Evolutionary conservation across 1,140 invertebrate genomes (phyloP).

Genomic region (Drosophila kohkoa): DNA sequence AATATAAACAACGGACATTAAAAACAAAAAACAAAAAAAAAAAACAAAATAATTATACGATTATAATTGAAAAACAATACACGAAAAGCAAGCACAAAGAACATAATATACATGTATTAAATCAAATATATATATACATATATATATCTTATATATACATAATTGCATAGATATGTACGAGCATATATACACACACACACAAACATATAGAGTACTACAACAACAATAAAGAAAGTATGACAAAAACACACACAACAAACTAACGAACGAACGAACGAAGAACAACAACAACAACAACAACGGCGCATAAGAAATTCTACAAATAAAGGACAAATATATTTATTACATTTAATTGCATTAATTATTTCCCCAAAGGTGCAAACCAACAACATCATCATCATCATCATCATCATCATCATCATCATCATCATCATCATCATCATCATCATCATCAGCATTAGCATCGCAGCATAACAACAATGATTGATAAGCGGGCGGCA

Average conservation of each 20-base stretch:
- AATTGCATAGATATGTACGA: slow-evolving; percentile 63
- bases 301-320: slow-evolving; percentile 63
- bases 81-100: slow-evolving; percentile 12
- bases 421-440: neutral
- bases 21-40: neutral
- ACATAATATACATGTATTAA: slow-evolving; percentile 50
- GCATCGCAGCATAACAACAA: too few species aligned
- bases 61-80: neutral
- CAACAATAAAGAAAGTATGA: slow-evolving; percentile 43
- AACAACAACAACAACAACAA: slow-evolving; percentile 26
- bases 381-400: too few species aligned
- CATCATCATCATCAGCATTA: neutral
- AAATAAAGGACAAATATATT: slow-evolving; percentile 83
- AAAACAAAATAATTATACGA: neutral
- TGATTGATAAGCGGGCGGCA: neutral
- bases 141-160: slow-evolving; percentile 42
- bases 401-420: neutral
- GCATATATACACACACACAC: slow-evolving; percentile 53
- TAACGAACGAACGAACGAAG: slow-evolving; percentile 29
- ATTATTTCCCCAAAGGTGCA: slow-evolving; percentile 1
- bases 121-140: slow-evolving; percentile 54
- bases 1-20: slow-evolving; percentile 17
- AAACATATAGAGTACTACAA: neutral
- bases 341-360: slow-evolving; percentile 62
- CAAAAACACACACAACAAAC: slow-evolving; percentile 24